Percentiles rank a stretch among this genome's conserved stretches.
Conservation (phyloP, 2,797 vertebrate species). For the Odontamblyopus rebecca region DNA sequence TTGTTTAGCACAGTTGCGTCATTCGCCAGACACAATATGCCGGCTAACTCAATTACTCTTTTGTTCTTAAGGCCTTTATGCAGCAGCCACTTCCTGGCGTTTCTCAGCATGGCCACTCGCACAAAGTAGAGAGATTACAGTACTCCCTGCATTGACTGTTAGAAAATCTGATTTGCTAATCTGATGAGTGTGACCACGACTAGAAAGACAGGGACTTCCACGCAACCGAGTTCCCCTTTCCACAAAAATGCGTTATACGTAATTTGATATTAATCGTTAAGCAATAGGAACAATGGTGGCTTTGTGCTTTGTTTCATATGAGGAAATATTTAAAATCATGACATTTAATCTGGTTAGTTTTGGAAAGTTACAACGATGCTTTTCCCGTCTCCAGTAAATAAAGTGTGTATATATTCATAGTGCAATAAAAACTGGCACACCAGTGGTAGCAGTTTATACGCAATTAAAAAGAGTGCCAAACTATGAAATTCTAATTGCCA, state of each 20-base stretch:
- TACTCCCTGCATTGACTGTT: slow-evolving; percentile 5
- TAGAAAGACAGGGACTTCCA: neutral
- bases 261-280: neutral
- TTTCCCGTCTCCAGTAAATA: neutral
- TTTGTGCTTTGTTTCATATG: slow-evolving; percentile 14
- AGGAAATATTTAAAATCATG: neutral
- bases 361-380: neutral
- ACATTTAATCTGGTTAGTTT: neutral
- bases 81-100: neutral
- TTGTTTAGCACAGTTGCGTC: slow-evolving; percentile 1
- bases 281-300: neutral
- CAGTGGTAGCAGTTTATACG: neutral
- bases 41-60: neutral
- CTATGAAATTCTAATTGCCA: neutral
- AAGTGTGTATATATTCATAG: neutral
- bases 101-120: neutral
- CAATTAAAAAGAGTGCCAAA: slow-evolving; percentile 1
- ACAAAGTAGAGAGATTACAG: slow-evolving; percentile 6
- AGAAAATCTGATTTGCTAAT: slow-evolving; percentile 1
- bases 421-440: neutral
- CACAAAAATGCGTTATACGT: neutral
- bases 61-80: slow-evolving; percentile 1
- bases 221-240: neutral
- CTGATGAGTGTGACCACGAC: neutral
- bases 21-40: neutral